Base-by-base conservation (phyloP, 2,888 invertebrate genomes). In the Sphaeridia pumilis region DNA sequence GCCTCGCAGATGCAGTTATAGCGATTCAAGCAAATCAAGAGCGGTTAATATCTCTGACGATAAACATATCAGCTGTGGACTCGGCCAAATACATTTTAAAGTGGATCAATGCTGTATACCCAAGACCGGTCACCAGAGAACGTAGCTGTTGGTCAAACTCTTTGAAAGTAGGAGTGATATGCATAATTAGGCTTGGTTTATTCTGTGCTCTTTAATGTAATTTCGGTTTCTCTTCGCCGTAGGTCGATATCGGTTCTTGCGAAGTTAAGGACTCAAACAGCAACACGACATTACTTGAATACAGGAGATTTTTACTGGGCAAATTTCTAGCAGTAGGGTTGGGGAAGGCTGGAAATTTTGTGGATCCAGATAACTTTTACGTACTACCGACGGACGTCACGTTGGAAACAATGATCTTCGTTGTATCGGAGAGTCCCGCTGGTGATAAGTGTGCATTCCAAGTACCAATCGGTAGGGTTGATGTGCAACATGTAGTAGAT, bases 281-380 rank as follows among this genome's bases (percentile, higher is more conserved):
- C n/a, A 48, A 47, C 35, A 51, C 38, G 2, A 38, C 42, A 1
- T 42, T 56, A 14, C 10, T 12, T 20, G 24, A 49, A 27, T 52
- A 56, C 21, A 17, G 56, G 28, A 56, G 52, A 47, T 49, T 49
- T 44, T 36, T 56, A n/a, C 41, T 42, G 10, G 52, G 52, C 3
- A 46, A 24, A n/a, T 47, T 28, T 43, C 7, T 56, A 7, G 46
- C 25, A 1, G 35, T 24, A 42, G 52, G 52, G 2, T 17, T 56
- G 24, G 52, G 49, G 17, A 56, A 56, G n/a, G 36, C 49, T 2
- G 56, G 56, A 1, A 49, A 38, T 49, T n/a, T 41, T 27, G 52
- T 56, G 5, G 47, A 56, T 26, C 34, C 28, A 2, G 5, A n/a
- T 3, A 28, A 46, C 22, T 49, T 38, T 43, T 34, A 28, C 34